Percentiles rank a stretch among this genome's conserved stretches.
Conservation (phyloP, 2,113 vertebrate genomes). For the Rattus norvegicus region GRCr8 NC_086019.1:207147501-207148000, state of each 20-base stretch:
- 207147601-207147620: neutral
- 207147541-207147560: neutral
- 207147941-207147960: neutral
- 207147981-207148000: conserved; percentile 29
- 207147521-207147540: neutral
- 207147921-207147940: neutral
- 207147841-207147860: neutral
- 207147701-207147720: neutral
- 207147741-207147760: neutral
- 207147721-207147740: neutral
- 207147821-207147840: neutral
- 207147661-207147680: neutral
- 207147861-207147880: neutral
- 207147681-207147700: neutral
- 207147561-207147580: neutral
- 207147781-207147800: neutral
- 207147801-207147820: no score
- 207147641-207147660: neutral
- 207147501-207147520: conserved; percentile 59
- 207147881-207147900: no score
- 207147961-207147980: neutral
- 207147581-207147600: neutral
- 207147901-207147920: neutral
- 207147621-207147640: neutral
- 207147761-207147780: neutral